These are phyloP conservation scores for Echinops telfairi DNA, from an alignment of 2,113 vertebrate species.

Conservation along the genomic window DNA sequence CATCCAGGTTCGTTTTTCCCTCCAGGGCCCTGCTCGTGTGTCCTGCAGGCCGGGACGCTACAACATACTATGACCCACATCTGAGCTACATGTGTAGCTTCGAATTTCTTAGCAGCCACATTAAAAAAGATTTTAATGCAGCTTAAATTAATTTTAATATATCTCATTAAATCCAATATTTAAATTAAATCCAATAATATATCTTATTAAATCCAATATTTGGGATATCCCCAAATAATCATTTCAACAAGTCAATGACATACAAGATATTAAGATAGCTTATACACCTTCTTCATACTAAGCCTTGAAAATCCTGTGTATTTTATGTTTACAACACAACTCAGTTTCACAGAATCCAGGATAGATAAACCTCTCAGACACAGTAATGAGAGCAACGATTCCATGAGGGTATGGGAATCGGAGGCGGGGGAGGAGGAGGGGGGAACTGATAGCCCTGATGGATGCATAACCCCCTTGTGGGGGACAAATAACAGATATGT, in stretches of 20 bases:
- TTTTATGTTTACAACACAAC: background rate
- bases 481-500: no score
- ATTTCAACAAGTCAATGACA: background rate
- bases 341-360: background rate
- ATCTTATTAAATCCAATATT: background rate
- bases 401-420: no score
- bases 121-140: background rate
- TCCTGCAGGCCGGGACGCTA: no score
- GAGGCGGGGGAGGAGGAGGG: no score
- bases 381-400: no score
- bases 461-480: no score
- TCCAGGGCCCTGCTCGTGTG: no score
- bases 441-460: no score
- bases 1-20: no score
- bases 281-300: background rate
- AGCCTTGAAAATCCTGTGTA: background rate
- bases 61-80: background rate
- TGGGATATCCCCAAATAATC: background rate
- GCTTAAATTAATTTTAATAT: background rate
- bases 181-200: no score
- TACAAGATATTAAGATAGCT: background rate
- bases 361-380: no score
- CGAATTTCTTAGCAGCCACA: background rate
- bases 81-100: background rate
- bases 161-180: constrained; percentile 3